Base-by-base conservation (phyloP, 2,888 invertebrate genomes). In the Dasysyrphus albostriatus region DNA sequence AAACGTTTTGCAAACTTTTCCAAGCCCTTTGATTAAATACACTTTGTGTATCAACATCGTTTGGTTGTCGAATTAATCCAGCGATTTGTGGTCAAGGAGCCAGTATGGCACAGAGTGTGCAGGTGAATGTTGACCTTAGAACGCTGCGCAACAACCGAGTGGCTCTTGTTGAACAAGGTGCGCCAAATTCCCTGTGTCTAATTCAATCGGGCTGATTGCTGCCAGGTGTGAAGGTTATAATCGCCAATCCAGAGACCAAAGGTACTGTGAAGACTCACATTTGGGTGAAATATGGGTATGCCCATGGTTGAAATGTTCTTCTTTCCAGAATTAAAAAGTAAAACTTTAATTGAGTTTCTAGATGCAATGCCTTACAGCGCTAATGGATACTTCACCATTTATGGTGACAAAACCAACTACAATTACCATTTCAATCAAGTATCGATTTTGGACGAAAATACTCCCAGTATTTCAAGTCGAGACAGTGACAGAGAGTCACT, bases 231-330 rank as follows among this genome's bases (percentile, higher is more conserved):
- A 99, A 98, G 93, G 99, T 99, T 32, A 99, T 99, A 88, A 99
- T 99, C 89, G 99, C 99, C 0, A 99, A 99, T 94, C 99, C 99
- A 0, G 99, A 99, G 91, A 99, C 99, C 0, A 98, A 98, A 90
- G 99, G 99, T 0, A 99, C 91, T 99, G 99, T 92, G 99, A 99
- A 0, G 99, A 99, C 91, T 99, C 99, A 0, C 99, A 99, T 93
- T 94, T 99, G 65, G 99, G 99, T 70, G 99, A 99, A 94, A 98
- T 99, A 89, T 97, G 96, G 96, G 95, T 95, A 89, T 89, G 90
- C 58, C 14, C 19, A 24, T 3, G 9, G 42, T 44, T 32, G n/a
- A 34, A 29, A 8, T 42, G 9, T 49, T 10, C n/a, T 12, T 0
- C 6, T 44, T 37, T 1, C 2, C 12, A 32, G n/a, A 29, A 14